Evolutionary conservation across 2,888 invertebrate species (phyloP).

Genomic region (Mimas tiliae): DNA sequence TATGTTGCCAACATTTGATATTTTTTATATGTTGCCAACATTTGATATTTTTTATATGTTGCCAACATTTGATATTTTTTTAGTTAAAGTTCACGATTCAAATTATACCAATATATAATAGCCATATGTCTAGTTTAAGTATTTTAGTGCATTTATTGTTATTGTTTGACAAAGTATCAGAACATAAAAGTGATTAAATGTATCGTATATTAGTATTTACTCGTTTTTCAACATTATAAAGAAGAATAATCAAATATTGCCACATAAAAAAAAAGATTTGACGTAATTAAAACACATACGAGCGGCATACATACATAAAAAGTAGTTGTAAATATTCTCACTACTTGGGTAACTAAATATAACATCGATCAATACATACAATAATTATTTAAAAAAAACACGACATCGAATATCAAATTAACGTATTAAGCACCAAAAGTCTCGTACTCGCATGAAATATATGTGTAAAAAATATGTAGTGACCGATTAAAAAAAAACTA

Average conservation of each 20-base stretch:
- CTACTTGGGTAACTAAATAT: conserved; percentile 33
- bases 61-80: background rate
- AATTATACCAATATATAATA: background rate
- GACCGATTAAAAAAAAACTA: background rate
- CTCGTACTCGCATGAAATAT: background rate
- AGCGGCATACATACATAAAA: conserved; percentile 24
- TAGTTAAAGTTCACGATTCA: too few species aligned
- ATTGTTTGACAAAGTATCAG: too few species aligned
- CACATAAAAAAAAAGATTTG: background rate
- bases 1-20: conserved; percentile 9
- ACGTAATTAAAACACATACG: background rate
- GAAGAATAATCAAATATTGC: background rate
- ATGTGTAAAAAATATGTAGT: background rate
- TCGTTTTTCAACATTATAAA: too few species aligned
- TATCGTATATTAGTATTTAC: too few species aligned
- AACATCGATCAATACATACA: background rate
- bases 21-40: background rate
- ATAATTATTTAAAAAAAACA: background rate
- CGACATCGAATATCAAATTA: background rate
- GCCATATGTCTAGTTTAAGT: background rate
- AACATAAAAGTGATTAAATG: too few species aligned
- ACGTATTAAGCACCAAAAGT: background rate
- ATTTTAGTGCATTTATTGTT: background rate
- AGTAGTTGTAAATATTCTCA: conserved; percentile 33
- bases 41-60: background rate